Evolutionary conservation across 2,888 invertebrate species (phyloP).

Genomic region (Nephrocerus scutellatus): DNA sequence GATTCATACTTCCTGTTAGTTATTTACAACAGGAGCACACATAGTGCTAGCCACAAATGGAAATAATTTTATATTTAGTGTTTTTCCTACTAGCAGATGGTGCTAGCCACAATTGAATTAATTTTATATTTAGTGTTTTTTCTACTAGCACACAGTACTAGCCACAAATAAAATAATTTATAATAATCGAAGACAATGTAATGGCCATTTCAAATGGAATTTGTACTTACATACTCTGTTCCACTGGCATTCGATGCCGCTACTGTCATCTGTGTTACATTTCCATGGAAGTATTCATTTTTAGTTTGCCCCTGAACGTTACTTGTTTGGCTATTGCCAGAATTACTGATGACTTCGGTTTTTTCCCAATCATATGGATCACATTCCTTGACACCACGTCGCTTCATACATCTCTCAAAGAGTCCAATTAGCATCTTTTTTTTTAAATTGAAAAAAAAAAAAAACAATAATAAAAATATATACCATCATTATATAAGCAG

Average conservation of each 20-base stretch:
- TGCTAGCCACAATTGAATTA: too few relatives aligned
- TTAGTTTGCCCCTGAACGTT: constrained; percentile 37
- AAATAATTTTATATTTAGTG: too few relatives aligned
- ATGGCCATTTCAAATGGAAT: neutral
- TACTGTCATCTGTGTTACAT: constrained; percentile 48
- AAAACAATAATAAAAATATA: constrained; percentile 4
- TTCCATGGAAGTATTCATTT: constrained; percentile 44
- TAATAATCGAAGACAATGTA: neutral
- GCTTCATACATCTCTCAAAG: constrained; percentile 88
- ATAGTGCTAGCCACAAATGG: too few relatives aligned
- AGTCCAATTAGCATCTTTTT: constrained; percentile 74
- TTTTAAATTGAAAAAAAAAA: constrained; percentile 10
- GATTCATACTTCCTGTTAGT: too few relatives aligned
- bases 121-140: too few relatives aligned
- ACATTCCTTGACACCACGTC: constrained; percentile 79
- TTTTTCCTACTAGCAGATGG: too few relatives aligned
- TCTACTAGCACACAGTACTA: too few relatives aligned
- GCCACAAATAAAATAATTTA: neutral
- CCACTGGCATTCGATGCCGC: constrained; percentile 48
- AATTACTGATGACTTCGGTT: constrained; percentile 40
- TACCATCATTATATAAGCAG: constrained; percentile 1
- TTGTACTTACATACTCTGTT: constrained; percentile 45
- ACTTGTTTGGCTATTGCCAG: constrained; percentile 41
- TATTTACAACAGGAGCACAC: too few relatives aligned
- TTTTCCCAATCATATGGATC: constrained; percentile 98